Conservation (phyloP, 2,797 vertebrate genomes). For the Rhodeus uyekii region DNA sequence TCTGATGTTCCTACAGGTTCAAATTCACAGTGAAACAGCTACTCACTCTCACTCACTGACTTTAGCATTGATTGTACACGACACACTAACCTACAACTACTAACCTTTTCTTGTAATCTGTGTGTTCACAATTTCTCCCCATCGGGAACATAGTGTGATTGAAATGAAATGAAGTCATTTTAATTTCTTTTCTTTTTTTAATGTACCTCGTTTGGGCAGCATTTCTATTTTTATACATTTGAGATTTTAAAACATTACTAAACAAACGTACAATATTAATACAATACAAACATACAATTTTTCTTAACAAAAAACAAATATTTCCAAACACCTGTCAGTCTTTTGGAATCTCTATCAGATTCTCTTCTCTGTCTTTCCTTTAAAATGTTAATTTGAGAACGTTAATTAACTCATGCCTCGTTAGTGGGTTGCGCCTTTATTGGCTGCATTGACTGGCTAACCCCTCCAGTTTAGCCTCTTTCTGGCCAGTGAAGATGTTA, state of each 20-base stretch:
- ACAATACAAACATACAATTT: neutral
- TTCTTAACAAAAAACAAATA: neutral
- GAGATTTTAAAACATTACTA: neutral
- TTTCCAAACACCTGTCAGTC: neutral
- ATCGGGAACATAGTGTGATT: neutral
- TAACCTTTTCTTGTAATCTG: neutral
- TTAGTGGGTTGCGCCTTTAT: constrained; percentile 84
- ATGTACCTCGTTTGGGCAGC: neutral
- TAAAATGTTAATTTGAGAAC: constrained; percentile 54
- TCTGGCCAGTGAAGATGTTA: constrained; percentile 93
- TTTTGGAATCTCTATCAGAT: constrained; percentile 12
- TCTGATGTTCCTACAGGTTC: constrained; percentile 46
- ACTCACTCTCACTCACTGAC: constrained; percentile 11
- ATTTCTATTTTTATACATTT: neutral
- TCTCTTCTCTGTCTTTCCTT: constrained; percentile 5
- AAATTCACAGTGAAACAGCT: constrained; percentile 26
- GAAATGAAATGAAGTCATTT: too few relatives aligned
- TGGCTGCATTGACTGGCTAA: constrained; percentile 93
- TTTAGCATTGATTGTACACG: constrained; percentile 4
- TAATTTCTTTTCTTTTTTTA: neutral
- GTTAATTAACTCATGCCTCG: constrained; percentile 70
- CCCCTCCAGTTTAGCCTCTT: constrained; percentile 91
- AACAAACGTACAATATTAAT: neutral
- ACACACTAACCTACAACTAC: neutral
- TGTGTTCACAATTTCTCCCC: neutral